phyloP scores from a whole-genome alignment of 2,888 invertebrate species.

The Drosophila nr. medialis region DNA sequence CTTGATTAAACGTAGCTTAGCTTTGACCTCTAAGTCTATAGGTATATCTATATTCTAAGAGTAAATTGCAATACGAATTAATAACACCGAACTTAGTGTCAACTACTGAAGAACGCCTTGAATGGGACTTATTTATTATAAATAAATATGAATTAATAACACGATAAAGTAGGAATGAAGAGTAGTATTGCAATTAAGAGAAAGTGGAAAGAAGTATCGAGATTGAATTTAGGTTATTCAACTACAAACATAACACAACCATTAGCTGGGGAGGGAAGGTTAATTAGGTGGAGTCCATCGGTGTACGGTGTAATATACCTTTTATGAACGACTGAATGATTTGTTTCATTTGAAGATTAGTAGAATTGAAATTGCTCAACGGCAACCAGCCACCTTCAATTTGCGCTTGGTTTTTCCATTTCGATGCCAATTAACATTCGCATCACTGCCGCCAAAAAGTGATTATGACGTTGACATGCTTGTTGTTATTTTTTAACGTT shows the following conservation, averaged over 20 bases:
- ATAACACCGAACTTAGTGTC: background rate
- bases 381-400: background rate
- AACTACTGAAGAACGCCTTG: background rate
- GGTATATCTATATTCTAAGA: background rate
- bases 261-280: no score
- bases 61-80: background rate
- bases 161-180: background rate
- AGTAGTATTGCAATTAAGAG: background rate
- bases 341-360: background rate
- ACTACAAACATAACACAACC: background rate
- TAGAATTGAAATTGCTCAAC: background rate
- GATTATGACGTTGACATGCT: constrained; percentile 31
- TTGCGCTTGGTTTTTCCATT: constrained; percentile 34
- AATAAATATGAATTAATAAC: background rate
- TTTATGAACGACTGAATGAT: background rate
- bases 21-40: background rate
- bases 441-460: constrained; percentile 34
- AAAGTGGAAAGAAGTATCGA: background rate
- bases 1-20: background rate
- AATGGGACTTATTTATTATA: background rate
- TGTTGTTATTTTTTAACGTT: background rate
- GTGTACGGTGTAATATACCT: background rate
- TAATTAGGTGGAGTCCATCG: background rate
- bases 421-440: constrained; percentile 40
- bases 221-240: no score